These are phyloP conservation scores for Papilio polytes DNA, from an alignment of 1,140 invertebrate species.

Conservation along the genomic window DNA sequence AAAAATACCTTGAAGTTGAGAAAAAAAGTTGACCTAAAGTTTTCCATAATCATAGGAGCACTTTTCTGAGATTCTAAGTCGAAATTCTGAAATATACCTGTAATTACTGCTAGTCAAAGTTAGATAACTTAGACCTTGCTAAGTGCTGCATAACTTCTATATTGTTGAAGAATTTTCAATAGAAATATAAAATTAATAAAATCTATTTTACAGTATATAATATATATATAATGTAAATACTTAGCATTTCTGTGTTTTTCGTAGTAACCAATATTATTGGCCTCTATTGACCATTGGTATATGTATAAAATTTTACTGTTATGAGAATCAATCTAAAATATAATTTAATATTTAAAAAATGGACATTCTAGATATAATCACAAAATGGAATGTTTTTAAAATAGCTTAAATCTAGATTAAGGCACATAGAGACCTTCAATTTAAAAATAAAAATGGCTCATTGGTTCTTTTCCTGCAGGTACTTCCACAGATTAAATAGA, in stretches of 20 bases:
- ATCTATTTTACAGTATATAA: neutral
- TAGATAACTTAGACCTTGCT: neutral
- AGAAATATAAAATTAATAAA: conserved; percentile 20
- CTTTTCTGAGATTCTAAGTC: neutral
- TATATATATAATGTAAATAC: neutral
- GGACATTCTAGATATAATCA: conserved; percentile 46
- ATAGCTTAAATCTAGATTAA: conserved; percentile 53
- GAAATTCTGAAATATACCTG: neutral
- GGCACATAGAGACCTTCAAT: conserved; percentile 50
- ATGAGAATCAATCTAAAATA: too few relatives aligned
- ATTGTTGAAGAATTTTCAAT: neutral
- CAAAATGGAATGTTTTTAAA: conserved; percentile 63
- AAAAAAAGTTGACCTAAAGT: neutral
- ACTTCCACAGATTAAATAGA: conserved; percentile 56
- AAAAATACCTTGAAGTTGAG: neutral
- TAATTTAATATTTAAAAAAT: conserved; percentile 1
- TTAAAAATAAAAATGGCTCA: conserved; percentile 63
- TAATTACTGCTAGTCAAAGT: too few relatives aligned
- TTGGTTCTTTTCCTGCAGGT: conserved; percentile 70
- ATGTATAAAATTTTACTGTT: too few relatives aligned
- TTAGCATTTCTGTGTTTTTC: neutral
- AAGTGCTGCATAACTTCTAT: conserved; percentile 29
- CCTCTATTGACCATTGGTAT: neutral
- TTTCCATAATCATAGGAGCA: neutral
- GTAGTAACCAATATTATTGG: neutral